Percentiles rank a stretch among this genome's conserved stretches.
Conservation (phyloP, 2,113 vertebrate species). For the Lophotis ruficrista region DNA sequence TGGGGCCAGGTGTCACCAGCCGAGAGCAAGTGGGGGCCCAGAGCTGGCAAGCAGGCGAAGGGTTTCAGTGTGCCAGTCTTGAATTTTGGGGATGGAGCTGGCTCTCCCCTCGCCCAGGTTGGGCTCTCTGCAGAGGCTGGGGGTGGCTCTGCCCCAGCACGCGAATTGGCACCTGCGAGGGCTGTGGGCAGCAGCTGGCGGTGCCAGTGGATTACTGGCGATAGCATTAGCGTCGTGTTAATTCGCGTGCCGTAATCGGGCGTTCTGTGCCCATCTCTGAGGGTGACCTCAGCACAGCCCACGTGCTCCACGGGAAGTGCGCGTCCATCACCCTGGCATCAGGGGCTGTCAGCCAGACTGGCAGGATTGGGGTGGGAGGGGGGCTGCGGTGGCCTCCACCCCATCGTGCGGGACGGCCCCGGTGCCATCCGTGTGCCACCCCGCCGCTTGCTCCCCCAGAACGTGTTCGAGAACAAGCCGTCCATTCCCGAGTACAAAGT, state of each 20-base stretch:
- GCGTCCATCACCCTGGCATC: not conserved
- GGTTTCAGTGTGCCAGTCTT: not conserved
- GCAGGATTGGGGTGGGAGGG: not conserved
- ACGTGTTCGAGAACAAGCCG: slow-evolving; percentile 87
- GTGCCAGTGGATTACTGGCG: not conserved
- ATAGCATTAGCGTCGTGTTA: not conserved
- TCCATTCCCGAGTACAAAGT: slow-evolving; percentile 95
- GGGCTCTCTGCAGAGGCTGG: not conserved
- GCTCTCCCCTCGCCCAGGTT: not conserved
- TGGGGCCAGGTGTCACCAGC: not conserved
- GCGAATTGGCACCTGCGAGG: not conserved
- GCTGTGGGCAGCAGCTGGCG: not conserved
- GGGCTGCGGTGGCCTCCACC: not conserved
- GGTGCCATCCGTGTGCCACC: not conserved
- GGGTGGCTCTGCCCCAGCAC: not conserved
- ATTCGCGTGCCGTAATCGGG: not conserved
- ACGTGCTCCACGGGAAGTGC: not conserved
- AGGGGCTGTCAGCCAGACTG: not conserved
- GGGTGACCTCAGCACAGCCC: not conserved
- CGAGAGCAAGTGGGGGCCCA: accelerated
- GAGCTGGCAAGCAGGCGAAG: not conserved
- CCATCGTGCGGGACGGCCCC: accelerated
- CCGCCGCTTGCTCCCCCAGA: slow-evolving; percentile 68
- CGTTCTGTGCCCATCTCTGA: not conserved
- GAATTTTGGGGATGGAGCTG: not conserved